Base-by-base conservation (phyloP, 2,113 vertebrate species). In the Menidia beryllina region DNA sequence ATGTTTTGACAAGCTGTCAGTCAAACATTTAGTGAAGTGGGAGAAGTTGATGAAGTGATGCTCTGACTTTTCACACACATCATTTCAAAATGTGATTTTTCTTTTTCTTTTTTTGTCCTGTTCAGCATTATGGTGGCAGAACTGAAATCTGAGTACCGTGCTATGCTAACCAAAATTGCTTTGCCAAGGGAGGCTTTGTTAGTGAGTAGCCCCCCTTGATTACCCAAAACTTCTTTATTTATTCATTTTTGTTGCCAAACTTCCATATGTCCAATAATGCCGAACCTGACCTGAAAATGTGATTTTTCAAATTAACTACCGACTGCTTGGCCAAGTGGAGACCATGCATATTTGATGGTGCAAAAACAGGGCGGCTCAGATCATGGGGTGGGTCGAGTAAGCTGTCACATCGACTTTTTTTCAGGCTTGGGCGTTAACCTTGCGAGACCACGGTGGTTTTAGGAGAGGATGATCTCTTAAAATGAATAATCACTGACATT, bases 341-440 rank as follows among this genome's bases (percentile, higher is more conserved):
- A 25, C 50, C 69, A 65, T 74, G 24, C 71, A 78, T 85, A 58
- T 80, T 85, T 77, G 43, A 72, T 72, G 57, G 4, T 74, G 53
- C 63, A 49, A 81, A 68, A 82, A 69, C 47, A 58, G 62, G 68
- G 30, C 30, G 72, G 55, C 27, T 69, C 34, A 43, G 61, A 59
- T 77, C 36, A 43, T 54, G 79, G 82, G 77, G 71, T 73, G 79
- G 75, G 82, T 66, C 19, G 4, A 57, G 24, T 66, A 15, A 57
- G 52, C 57, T 63, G 67, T 77, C 59, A 70, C 21, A 63, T 47
- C 14, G n/a, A 54, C 47, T 11, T 60, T 47, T 56, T 64, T 64
- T 69, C 26, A 55, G 64, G 27, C 2, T 36, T 65, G 57, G 20
- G 69, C 58, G 64, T 76, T 47, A 25, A 76, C 48, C 48, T 9